Conservation (phyloP, 2,888 invertebrate genomes). For the Tenthredo distinguenda region DNA sequence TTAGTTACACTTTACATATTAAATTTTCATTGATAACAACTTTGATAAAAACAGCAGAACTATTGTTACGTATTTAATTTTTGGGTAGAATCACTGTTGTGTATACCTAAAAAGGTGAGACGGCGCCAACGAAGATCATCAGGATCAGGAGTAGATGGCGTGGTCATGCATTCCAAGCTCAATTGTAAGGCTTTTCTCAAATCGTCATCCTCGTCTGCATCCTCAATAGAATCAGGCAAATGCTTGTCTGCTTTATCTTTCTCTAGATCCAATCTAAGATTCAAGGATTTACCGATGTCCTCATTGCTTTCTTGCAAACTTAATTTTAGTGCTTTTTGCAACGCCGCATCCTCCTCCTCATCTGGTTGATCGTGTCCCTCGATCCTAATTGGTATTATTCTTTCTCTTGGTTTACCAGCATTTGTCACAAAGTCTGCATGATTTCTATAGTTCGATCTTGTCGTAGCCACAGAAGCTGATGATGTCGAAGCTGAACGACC, state of each 20-base stretch:
- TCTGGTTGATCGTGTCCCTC: constrained; percentile 63
- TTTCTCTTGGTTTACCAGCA: constrained; percentile 63
- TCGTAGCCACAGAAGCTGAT: constrained; percentile 33
- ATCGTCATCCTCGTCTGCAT: constrained; percentile 75
- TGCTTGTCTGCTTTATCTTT: constrained; percentile 54
- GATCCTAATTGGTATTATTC: constrained; percentile 70
- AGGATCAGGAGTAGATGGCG: constrained; percentile 74
- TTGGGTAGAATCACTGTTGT: constrained; percentile 69
- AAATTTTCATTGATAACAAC: constrained; percentile 61
- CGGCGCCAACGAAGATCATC: constrained; percentile 73
- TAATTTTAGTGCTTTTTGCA: constrained; percentile 79
- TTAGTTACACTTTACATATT: constrained; percentile 65
- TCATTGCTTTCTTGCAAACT: constrained; percentile 77
- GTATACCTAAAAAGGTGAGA: constrained; percentile 67
- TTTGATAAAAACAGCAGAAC: constrained; percentile 55
- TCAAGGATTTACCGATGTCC: constrained; percentile 63
- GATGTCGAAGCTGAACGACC: constrained; percentile 32
- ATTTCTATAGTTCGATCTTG: constrained; percentile 23
- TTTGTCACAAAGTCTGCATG: constrained; percentile 4
- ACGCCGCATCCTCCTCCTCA: constrained; percentile 75
- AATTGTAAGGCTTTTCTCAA: constrained; percentile 79
- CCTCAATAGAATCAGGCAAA: constrained; percentile 59
- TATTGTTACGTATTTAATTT: constrained; percentile 75
- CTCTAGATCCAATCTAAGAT: constrained; percentile 64
- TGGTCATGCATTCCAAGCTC: constrained; percentile 77